Conservation (phyloP, 2,888 invertebrate species). For the Ommatoiulus sabulosus region DNA sequence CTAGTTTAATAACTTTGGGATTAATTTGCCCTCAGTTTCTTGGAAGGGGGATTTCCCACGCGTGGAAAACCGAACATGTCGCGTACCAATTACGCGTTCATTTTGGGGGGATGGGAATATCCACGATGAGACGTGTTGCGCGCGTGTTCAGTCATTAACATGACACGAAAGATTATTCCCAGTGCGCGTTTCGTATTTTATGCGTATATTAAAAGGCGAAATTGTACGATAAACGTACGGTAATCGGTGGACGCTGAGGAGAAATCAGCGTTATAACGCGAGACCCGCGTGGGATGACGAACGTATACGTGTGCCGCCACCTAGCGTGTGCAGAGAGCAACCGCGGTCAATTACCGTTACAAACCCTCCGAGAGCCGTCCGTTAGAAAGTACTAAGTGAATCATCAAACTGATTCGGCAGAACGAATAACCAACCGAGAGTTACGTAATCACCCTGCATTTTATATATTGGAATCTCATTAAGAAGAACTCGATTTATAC, state of each 20-base stretch:
- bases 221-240: not conserved
- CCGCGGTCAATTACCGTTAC: too few relatives aligned
- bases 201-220: not conserved
- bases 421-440: too few relatives aligned
- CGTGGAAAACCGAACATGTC: conserved; percentile 1
- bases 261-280: not conserved
- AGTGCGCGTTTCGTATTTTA: conserved; percentile 5
- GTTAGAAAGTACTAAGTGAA: too few relatives aligned
- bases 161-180: not conserved
- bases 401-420: too few relatives aligned
- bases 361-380: too few relatives aligned
- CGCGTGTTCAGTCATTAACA: not conserved
- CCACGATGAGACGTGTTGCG: not conserved
- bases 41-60: not conserved
- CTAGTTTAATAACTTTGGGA: conserved; percentile 29
- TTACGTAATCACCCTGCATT: too few relatives aligned
- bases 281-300: too few relatives aligned
- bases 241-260: not conserved
- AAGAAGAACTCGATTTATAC: too few relatives aligned
- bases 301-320: not conserved
- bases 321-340: too few relatives aligned
- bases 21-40: not conserved
- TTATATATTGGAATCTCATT: too few relatives aligned
- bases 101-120: not conserved
- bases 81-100: conserved; percentile 24